Evolutionary conservation across 1,140 invertebrate species (phyloP).

Genomic region (Eumeta japonica): DNA sequence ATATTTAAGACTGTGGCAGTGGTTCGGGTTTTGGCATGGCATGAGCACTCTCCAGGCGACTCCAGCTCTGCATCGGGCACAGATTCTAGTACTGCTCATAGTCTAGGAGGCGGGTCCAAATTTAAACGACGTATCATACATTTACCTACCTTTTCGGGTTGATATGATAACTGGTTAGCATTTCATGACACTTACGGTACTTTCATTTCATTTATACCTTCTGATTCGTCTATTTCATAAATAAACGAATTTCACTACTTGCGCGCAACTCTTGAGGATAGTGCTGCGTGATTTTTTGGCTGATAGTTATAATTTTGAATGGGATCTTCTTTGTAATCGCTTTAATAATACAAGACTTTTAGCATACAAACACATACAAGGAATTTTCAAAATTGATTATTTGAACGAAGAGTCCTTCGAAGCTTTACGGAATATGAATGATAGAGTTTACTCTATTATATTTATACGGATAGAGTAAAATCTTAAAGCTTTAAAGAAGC

Average conservation of each 20-base stretch:
- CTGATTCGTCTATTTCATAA: constrained; percentile 2
- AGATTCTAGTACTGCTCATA: too few relatives aligned
- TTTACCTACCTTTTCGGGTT: neutral
- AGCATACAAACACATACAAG: constrained; percentile 2
- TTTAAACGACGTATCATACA: neutral
- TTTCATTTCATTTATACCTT: constrained; percentile 2
- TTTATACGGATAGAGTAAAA: too few relatives aligned
- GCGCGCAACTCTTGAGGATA: constrained; percentile 3
- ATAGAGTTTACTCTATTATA: constrained; percentile 6
- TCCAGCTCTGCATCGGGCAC: too few relatives aligned
- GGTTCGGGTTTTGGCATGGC: too few relatives aligned
- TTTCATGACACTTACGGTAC: constrained; percentile 3
- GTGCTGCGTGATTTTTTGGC: neutral
- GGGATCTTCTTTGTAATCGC: constrained; percentile 2
- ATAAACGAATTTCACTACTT: constrained; percentile 6
- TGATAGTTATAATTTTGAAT: neutral
- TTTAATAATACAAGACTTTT: constrained; percentile 3
- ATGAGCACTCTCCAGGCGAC: too few relatives aligned
- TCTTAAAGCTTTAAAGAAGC: constrained; percentile 11
- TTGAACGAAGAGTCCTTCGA: neutral
- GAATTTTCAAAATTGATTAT: constrained; percentile 1
- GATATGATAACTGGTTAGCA: neutral
- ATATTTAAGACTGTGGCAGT: too few relatives aligned
- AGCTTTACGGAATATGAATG: neutral
- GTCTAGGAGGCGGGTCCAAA: neutral